A percentile compares a stretch with the other conserved stretches of the same genome.
Conservation (phyloP, 1,140 invertebrate genomes). For the Papilio machaon region DNA sequence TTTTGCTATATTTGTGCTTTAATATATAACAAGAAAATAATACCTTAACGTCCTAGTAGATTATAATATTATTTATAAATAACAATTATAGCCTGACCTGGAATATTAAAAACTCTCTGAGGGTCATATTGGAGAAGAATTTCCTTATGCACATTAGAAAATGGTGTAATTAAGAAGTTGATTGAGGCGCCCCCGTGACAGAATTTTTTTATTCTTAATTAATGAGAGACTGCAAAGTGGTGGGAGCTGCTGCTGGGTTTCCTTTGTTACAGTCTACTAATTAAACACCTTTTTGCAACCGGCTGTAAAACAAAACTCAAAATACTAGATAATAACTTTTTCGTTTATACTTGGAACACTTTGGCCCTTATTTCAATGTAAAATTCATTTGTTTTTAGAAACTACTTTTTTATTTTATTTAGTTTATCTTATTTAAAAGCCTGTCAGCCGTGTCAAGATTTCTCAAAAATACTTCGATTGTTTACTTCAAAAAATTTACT, state of each 20-base stretch:
- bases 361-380: neutral
- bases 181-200: too few relatives aligned
- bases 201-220: neutral
- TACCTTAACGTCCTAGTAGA: too few relatives aligned
- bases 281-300: constrained; percentile 21
- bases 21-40: too few relatives aligned
- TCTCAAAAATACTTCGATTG: too few relatives aligned
- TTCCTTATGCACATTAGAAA: too few relatives aligned
- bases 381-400: neutral
- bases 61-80: too few relatives aligned
- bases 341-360: neutral
- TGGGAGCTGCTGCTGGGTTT: neutral
- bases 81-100: too few relatives aligned
- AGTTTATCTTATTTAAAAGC: neutral
- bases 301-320: neutral
- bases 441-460: neutral
- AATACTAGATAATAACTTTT: neutral
- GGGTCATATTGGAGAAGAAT: too few relatives aligned
- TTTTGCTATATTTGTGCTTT: neutral
- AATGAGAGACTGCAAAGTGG: neutral
- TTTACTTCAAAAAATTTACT: too few relatives aligned
- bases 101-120: too few relatives aligned
- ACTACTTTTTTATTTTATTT: neutral
- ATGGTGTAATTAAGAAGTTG: too few relatives aligned
- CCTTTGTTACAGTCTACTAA: constrained; percentile 9